Percentiles rank a stretch among this genome's conserved stretches.
Conservation (phyloP, 1,140 invertebrate species). For the Drusus annulatus region DNA sequence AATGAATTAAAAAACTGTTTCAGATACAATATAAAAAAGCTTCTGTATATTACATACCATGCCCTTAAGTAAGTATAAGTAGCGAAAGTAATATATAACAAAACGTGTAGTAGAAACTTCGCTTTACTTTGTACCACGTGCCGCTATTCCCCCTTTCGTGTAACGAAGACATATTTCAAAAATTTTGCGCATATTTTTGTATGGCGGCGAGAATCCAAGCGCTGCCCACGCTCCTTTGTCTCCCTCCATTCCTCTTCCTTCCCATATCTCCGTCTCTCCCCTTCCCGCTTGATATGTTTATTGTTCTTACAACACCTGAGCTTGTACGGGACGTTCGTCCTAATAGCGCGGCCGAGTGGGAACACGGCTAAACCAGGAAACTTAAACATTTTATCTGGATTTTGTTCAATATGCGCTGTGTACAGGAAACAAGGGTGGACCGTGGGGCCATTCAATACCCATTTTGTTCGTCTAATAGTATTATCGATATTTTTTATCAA, state of each 20-base stretch:
- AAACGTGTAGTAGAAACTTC: too few relatives aligned
- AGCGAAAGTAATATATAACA: too few relatives aligned
- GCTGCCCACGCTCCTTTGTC: constrained; percentile 25
- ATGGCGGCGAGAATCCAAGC: not conserved
- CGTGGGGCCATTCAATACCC: too few relatives aligned
- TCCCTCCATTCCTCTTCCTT: not conserved
- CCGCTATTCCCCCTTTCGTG: not conserved
- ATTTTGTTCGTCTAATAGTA: too few relatives aligned
- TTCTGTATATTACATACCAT: too few relatives aligned
- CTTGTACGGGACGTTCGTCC: constrained; percentile 36
- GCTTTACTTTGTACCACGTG: not conserved
- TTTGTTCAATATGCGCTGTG: not conserved
- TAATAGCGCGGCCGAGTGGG: constrained; percentile 27
- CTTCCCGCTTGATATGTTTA: constrained; percentile 51
- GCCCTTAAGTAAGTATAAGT: too few relatives aligned
- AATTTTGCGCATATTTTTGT: constrained; percentile 23
- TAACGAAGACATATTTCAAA: constrained; percentile 21
- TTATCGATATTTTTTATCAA: too few relatives aligned
- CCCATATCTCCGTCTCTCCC: constrained; percentile 8
- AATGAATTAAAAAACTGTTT: too few relatives aligned
- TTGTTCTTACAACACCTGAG: constrained; percentile 54
- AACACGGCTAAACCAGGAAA: constrained; percentile 26
- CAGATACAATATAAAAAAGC: too few relatives aligned
- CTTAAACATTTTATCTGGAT: constrained; percentile 20
- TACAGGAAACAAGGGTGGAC: too few relatives aligned